phyloP scores from a whole-genome alignment of 2,797 vertebrate genomes.

The Choloepus didactylus region DNA sequence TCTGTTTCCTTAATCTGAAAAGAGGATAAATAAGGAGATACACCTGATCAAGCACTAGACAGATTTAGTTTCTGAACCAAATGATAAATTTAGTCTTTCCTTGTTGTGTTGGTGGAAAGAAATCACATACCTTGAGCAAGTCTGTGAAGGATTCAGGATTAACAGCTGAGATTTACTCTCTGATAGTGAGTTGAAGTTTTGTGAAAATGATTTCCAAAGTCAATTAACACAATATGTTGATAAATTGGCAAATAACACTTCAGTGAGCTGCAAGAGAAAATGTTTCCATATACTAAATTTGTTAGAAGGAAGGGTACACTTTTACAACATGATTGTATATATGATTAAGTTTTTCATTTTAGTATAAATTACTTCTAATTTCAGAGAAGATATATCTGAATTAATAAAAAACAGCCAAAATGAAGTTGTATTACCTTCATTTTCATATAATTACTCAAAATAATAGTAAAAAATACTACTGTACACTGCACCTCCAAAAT shows the following conservation, averaged over 20 bases:
- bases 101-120: conserved; percentile 60
- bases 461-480: not conserved
- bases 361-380: not conserved
- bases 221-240: conserved; percentile 58
- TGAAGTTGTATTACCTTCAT: conserved; percentile 2
- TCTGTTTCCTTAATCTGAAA: conserved; percentile 69
- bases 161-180: conserved; percentile 65
- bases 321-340: not conserved
- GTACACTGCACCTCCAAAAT: not conserved
- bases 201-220: conserved; percentile 64
- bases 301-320: not conserved
- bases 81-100: conserved; percentile 77
- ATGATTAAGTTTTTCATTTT: conserved; percentile 10
- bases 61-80: conserved; percentile 74
- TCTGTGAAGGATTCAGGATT: conserved; percentile 62
- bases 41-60: conserved; percentile 65
- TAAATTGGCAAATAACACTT: conserved; percentile 48
- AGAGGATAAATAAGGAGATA: conserved; percentile 70
- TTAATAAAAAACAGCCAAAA: conserved; percentile 13
- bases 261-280: not conserved
- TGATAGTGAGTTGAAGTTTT: conserved; percentile 66
- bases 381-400: conserved; percentile 11
- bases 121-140: conserved; percentile 69
- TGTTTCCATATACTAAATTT: not conserved
- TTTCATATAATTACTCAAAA: conserved; percentile 17